Evolutionary conservation across 2,797 vertebrate genomes (phyloP), one percentile per base, ranked within the genome.

Genomic region (Lithobates pipiens): DNA sequence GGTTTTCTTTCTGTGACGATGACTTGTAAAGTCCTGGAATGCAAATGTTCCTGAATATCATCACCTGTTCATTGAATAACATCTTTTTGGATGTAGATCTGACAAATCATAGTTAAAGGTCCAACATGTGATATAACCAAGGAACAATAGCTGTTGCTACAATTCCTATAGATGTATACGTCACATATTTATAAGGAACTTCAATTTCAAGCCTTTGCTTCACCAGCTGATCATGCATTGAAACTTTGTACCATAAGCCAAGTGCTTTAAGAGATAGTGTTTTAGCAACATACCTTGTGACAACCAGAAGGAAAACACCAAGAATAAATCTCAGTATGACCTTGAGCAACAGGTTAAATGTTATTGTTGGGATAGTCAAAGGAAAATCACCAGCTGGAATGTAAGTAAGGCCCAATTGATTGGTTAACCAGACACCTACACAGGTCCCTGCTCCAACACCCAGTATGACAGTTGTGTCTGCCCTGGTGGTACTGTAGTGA

Each of bases 131-230:
- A 25, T 96, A 96, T 7, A 97, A 65, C 89, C 94, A 93, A 0
- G 96, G 96, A 85, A 97, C 96, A 0, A 96, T 0, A 18, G 96
- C 93, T 0, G 95, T 95, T 21, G 98, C 95, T 1, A 94, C 94
- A 78, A 99, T 86, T 89, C 97, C 98, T 0, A 99, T 93, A 0
- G 92, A 89, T 0, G 93, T 92, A 76, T 99, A 99, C 0, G 98
- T 99, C 77, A 92, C 88, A 74, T 97, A 99, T 90, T 98, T 99
- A 11, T 94, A 97, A 0, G 98, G 97, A 83, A 99, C 98, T 89
- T 99, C 98, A 0, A 99, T 98, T 88, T 98, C 96, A 85, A 94
- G 94, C 73, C 95, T 94, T 32, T 90, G 93, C 72, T 91, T 94
- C 76, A 96, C 97, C 1, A 90, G 80, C 72, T 42, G 23, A 82